phyloP scores from a whole-genome alignment of 2,113 vertebrate genomes.

The Catharus minimus region DNA sequence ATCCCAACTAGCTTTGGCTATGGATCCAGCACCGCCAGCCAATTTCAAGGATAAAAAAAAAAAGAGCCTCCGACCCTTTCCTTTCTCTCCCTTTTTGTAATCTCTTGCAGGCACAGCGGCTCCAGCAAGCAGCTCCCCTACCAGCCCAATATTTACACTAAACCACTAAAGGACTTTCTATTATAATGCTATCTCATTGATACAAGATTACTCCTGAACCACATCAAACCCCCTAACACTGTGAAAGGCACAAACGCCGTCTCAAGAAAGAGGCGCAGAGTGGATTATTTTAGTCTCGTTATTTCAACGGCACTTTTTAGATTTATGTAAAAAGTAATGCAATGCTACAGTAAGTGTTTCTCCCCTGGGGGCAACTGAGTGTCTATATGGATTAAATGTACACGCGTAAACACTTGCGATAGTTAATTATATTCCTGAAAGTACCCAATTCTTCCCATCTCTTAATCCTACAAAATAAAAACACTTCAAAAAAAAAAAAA shows the following conservation, averaged over 20 bases:
- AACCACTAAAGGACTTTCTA: conserved; percentile 71
- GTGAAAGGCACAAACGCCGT: conserved; percentile 48
- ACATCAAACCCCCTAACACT: conserved; percentile 50
- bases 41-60: conserved; percentile 51
- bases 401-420: not conserved
- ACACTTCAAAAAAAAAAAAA: not conserved
- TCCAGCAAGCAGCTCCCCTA: conserved; percentile 67
- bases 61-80: conserved; percentile 56
- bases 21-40: conserved; percentile 24
- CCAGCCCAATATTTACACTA: conserved; percentile 68
- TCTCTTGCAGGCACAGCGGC: conserved; percentile 52
- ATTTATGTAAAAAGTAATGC: conserved; percentile 69
- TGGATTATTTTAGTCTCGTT: conserved; percentile 64
- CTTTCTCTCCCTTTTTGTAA: conserved; percentile 68
- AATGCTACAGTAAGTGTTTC: conserved; percentile 62
- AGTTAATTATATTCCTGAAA: conserved; percentile 37
- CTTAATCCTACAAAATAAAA: conserved; percentile 39
- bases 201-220: conserved; percentile 68
- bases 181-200: conserved; percentile 66
- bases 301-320: conserved; percentile 55
- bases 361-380: conserved; percentile 49
- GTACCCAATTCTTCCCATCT: not conserved
- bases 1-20: conserved; percentile 62
- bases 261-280: conserved; percentile 55
- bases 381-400: conserved; percentile 34